Evolutionary conservation across 2,888 invertebrate genomes (phyloP).

Genomic region (Drosophila ustulata): DNA sequence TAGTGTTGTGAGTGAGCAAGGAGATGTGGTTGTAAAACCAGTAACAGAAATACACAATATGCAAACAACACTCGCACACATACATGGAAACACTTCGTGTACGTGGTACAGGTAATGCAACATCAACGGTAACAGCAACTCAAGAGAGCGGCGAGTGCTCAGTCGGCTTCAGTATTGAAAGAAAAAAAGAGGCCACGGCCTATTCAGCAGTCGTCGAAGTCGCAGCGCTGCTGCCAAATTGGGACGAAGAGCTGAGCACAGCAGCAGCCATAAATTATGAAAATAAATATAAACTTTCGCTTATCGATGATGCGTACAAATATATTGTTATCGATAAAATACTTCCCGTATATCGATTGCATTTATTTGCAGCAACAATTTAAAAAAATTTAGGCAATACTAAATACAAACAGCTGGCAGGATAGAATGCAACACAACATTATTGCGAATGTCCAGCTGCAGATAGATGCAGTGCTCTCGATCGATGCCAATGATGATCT

Average conservation of each 20-base stretch:
- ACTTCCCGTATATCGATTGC: slow-evolving; percentile 15
- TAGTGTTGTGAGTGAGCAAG: slow-evolving; percentile 48
- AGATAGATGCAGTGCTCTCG: slow-evolving; percentile 91
- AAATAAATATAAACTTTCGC: slow-evolving; percentile 57
- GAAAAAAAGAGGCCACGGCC: slow-evolving; percentile 71
- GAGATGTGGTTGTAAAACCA: slow-evolving; percentile 58
- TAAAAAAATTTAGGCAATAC: slow-evolving; percentile 11
- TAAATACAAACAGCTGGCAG: slow-evolving; percentile 88
- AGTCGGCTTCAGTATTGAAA: slow-evolving; percentile 17
- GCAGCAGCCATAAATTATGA: slow-evolving; percentile 17
- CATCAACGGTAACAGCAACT: slow-evolving; percentile 45
- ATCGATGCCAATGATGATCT: slow-evolving; percentile 91
- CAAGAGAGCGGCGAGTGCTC: slow-evolving; percentile 33
- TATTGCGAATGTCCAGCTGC: slow-evolving; percentile 90
- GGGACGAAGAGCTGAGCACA: slow-evolving; percentile 51
- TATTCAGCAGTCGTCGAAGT: slow-evolving; percentile 43
- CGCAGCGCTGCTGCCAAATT: slow-evolving; percentile 58
- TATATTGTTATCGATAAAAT: slow-evolving; percentile 37
- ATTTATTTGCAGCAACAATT: slow-evolving; percentile 27
- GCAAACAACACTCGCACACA: slow-evolving; percentile 43
- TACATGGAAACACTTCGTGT: slow-evolving; percentile 8
- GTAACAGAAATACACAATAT: slow-evolving; percentile 61
- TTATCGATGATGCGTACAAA: slow-evolving; percentile 43
- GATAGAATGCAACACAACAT: slow-evolving; percentile 92
- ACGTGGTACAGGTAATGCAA: slow-evolving; percentile 43